Percentiles rank a stretch among this genome's conserved stretches.
Conservation (phyloP, 2,888 invertebrate genomes). For the Timandra comae region DNA sequence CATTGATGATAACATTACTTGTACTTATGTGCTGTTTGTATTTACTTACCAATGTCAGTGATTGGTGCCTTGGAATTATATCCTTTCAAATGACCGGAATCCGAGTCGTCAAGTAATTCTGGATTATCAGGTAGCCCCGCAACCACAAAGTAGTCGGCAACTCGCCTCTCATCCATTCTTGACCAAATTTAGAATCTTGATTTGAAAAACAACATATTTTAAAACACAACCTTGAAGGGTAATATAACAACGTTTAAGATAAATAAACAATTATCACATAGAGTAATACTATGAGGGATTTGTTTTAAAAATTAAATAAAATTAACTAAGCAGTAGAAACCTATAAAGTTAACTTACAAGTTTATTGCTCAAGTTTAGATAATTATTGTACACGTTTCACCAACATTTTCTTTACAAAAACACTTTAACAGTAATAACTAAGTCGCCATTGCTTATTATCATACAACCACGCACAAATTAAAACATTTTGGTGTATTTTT, state of each 20-base stretch:
- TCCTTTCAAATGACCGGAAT: conserved; percentile 87
- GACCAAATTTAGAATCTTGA: conserved; percentile 19
- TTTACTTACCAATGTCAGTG: conserved; percentile 91
- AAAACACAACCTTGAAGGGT: neutral
- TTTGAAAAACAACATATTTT: neutral
- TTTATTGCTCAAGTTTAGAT: conserved; percentile 35
- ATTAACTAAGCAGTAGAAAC: conserved; percentile 40
- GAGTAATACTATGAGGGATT: conserved; percentile 4
- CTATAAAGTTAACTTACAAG: conserved; percentile 51
- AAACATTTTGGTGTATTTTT: conserved; percentile 26
- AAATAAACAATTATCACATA: too few species aligned
- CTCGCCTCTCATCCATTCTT: conserved; percentile 89
- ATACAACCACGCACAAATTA: conserved; percentile 5
- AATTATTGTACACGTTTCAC: conserved; percentile 12
- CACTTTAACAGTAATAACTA: conserved; percentile 25
- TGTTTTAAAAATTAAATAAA: conserved; percentile 24
- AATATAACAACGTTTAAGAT: too few species aligned
- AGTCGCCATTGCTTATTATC: conserved; percentile 24
- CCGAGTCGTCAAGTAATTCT: conserved; percentile 86
- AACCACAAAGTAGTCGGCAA: conserved; percentile 99
- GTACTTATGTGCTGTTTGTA: too few species aligned
- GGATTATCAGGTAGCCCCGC: conserved; percentile 93
- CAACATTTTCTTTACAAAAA: conserved; percentile 32
- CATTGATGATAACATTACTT: too few species aligned
- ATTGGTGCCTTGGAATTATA: conserved; percentile 93